Evolutionary conservation across 2,113 vertebrate species (phyloP).

Genomic region (Pangasianodon hypophthalmus): DNA sequence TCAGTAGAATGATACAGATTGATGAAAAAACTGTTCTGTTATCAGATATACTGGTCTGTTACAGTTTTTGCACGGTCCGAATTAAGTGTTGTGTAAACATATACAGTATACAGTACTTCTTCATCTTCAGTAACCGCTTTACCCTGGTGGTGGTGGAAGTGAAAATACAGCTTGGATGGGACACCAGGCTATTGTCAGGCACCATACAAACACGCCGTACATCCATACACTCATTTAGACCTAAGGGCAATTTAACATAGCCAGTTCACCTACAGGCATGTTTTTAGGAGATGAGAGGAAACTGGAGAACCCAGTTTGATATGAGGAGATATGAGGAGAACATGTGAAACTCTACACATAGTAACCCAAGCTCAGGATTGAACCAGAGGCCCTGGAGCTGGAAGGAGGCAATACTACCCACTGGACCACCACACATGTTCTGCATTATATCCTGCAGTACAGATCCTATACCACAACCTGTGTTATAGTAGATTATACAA

Average conservation of each 20-base stretch:
- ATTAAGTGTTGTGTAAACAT: background rate
- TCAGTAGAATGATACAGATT: too few relatives aligned
- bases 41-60: background rate
- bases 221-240: background rate
- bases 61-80: background rate
- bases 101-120: background rate
- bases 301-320: background rate
- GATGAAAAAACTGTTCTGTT: too few relatives aligned
- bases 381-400: background rate
- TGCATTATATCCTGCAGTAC: too few relatives aligned
- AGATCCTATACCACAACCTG: too few relatives aligned
- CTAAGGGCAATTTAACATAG: background rate
- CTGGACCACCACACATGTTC: background rate
- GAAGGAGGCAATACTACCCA: background rate
- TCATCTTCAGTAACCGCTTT: background rate
- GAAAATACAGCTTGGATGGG: background rate
- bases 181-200: background rate
- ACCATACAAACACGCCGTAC: background rate
- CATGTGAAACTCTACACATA: background rate
- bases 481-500: too few relatives aligned
- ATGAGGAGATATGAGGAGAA: background rate
- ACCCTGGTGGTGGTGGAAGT: background rate
- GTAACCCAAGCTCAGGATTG: background rate
- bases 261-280: background rate
- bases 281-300: background rate